Conservation (phyloP, 1,140 invertebrate species). For the Trypoxylus dichotomus region DNA sequence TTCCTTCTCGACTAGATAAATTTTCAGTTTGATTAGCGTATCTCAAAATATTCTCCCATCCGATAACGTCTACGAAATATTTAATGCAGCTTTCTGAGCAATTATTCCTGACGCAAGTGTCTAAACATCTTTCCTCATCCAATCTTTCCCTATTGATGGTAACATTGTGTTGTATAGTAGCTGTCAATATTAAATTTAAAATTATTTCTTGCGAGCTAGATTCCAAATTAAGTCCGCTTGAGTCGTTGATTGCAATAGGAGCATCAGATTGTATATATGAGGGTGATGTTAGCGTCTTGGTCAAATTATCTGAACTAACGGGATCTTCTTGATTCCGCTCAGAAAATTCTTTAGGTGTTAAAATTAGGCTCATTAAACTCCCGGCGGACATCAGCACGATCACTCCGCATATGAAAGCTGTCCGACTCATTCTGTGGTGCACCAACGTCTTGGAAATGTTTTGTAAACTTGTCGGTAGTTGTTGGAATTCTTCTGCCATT, state of each 20-base stretch:
- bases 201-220: slow-evolving; percentile 43
- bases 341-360: not conserved
- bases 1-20: not conserved
- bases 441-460: slow-evolving; percentile 74
- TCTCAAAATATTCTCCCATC: slow-evolving; percentile 28
- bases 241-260: not conserved
- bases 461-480: slow-evolving; percentile 65
- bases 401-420: slow-evolving; percentile 77
- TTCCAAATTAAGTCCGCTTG: not conserved
- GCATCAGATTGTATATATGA: not conserved
- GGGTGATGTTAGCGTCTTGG: not conserved
- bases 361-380: slow-evolving; percentile 55
- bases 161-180: slow-evolving; percentile 54
- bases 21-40: slow-evolving; percentile 3
- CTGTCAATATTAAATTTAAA: slow-evolving; percentile 51
- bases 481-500: slow-evolving; percentile 83
- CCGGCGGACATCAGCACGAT: slow-evolving; percentile 75
- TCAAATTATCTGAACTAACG: not conserved
- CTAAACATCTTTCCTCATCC: not conserved
- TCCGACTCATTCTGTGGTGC: slow-evolving; percentile 68
- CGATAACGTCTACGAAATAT: slow-evolving; percentile 23
- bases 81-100: slow-evolving; percentile 22
- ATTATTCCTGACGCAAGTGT: slow-evolving; percentile 18
- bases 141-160: slow-evolving; percentile 45
- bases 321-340: not conserved